Evolutionary conservation across 1,140 invertebrate species (phyloP), one percentile per base, ranked within the genome.

Genomic region (Heliconius himera): DNA sequence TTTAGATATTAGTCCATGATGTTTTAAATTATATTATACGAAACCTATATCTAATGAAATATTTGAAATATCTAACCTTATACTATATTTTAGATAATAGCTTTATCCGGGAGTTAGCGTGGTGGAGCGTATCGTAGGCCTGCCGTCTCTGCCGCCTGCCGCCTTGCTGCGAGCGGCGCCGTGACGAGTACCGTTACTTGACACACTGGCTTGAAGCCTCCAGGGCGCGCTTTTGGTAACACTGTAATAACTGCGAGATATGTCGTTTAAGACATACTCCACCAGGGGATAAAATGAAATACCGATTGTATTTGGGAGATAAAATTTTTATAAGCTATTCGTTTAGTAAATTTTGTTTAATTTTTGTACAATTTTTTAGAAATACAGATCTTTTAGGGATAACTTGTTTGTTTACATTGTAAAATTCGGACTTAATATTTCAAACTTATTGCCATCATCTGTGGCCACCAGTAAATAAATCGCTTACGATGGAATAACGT

Each of bases 121-220:
- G 49, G 33, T 49, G 66, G 73, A 76, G 79, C 83, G 81, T 84
- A 82, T 77, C 77, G 83, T 74, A 83, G 80, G 79, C 49, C 66
- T 73, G 71, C 60, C 38, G 75, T 26, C 26, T 26, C 26, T 26
- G 26, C 26, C 26, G 79, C 49, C 66, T 73, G 71, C 60, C 38
- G 75, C 36, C 70, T 70, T 13, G 70, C 33, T 41, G 36, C 36
- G 18, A 41, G 72, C 73, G 74, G 73, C 79, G 74, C 70, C 51
- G 72, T 81, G 74, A 82, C 76, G 77, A 36, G 46, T 80, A 54
- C 83, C 82, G 83, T 85, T 85, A 85, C 71, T 83, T 73, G 83
- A 85, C 83, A 83, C 78, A 85, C 82, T 85, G 75, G 56, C 77
- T 60, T 36, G 33, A 26, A 77, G 75, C 41, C 80, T 16, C 60